Conservation (phyloP, 2,797 vertebrate genomes). For the Decapterus maruadsi region DNA sequence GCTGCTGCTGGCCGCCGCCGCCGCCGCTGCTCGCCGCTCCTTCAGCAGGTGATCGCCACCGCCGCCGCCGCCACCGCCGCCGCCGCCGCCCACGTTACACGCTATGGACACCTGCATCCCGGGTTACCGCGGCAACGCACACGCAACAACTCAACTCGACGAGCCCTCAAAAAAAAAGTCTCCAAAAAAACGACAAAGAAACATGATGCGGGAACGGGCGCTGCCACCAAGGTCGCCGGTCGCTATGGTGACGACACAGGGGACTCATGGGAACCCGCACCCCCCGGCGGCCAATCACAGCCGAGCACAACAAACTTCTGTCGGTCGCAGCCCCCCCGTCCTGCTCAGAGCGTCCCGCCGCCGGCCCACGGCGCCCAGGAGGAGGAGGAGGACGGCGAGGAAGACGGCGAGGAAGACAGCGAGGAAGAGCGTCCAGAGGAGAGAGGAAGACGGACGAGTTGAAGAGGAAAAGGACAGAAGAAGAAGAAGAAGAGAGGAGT, state of each 20-base stretch:
- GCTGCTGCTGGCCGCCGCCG: background rate
- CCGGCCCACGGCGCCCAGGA: background rate
- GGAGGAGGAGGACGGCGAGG: constrained; percentile 8
- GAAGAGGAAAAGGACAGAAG: background rate
- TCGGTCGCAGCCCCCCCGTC: background rate
- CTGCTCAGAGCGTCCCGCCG: background rate
- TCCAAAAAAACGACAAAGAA: constrained; percentile 17
- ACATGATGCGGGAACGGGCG: background rate
- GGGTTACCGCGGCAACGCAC: constrained; percentile 20
- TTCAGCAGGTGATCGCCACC: constrained; percentile 56
- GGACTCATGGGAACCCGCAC: constrained; percentile 44
- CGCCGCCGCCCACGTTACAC: constrained; percentile 56
- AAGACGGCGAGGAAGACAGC: background rate
- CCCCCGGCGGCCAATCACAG: constrained; percentile 30
- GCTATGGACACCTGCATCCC: constrained; percentile 76
- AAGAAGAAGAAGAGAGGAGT: too few species aligned
- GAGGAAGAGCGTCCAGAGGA: constrained; percentile 14
- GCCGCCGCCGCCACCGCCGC: background rate
- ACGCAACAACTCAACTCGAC: too few species aligned
- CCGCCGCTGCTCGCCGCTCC: constrained; percentile 40
- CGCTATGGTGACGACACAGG: constrained; percentile 27
- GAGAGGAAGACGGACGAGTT: background rate
- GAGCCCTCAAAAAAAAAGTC: constrained; percentile 13
- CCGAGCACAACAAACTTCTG: constrained; percentile 36
- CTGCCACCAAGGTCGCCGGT: constrained; percentile 52